These are phyloP conservation scores for Diadophis punctatus DNA, from an alignment of 2,113 vertebrate genomes.

Conservation along the genomic window DNA sequence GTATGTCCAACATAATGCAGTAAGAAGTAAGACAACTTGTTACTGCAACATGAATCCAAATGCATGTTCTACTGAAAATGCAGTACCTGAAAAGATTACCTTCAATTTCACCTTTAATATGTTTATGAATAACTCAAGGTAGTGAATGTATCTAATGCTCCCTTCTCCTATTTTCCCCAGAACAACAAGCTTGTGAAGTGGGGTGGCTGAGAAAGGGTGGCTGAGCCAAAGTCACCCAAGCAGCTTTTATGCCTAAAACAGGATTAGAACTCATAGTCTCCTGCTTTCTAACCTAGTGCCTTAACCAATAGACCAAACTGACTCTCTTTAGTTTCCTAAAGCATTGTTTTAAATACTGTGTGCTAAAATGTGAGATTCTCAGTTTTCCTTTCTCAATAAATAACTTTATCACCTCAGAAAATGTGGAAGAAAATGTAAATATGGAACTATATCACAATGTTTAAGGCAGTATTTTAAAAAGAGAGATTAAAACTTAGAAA, in stretches of 20 bases:
- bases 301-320: background rate
- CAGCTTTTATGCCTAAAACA: too few relatives aligned
- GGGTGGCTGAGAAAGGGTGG: too few relatives aligned
- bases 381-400: slow-evolving; percentile 15
- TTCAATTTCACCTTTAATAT: background rate
- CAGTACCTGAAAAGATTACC: background rate
- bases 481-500: background rate
- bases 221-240: too few relatives aligned
- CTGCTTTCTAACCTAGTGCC: too few relatives aligned
- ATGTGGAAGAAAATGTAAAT: slow-evolving; percentile 12
- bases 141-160: too few relatives aligned
- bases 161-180: too few relatives aligned
- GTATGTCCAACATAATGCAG: background rate
- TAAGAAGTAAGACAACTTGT: background rate
- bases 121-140: background rate
- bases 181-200: too few relatives aligned
- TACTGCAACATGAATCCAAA: background rate
- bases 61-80: background rate
- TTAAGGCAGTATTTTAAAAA: background rate
- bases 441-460: background rate
- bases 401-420: slow-evolving; percentile 14
- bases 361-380: slow-evolving; percentile 16
- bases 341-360: background rate
- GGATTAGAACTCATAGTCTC: too few relatives aligned
- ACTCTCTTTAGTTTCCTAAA: background rate